These are phyloP conservation scores for Callinectes sapidus DNA, from an alignment of 2,888 invertebrate species.

Conservation along the genomic window DNA sequence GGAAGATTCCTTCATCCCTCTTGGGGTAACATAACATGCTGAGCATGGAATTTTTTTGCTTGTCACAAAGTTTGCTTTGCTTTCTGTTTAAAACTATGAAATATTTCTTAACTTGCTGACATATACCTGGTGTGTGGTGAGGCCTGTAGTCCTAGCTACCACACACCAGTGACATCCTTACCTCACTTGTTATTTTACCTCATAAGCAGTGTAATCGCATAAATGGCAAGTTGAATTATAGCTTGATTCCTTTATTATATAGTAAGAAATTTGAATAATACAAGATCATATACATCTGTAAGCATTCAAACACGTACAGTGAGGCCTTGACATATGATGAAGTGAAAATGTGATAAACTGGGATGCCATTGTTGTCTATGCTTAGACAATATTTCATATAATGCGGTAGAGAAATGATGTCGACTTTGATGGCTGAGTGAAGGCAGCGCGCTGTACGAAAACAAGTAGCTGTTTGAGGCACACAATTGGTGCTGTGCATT, in stretches of 20 bases:
- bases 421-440: not conserved
- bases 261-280: not conserved
- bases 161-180: not conserved
- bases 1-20: not conserved
- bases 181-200: not conserved
- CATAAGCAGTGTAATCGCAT: not conserved
- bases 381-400: not conserved
- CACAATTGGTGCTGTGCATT: not conserved
- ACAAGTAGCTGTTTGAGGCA: not conserved
- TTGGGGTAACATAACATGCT: not conserved
- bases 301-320: not conserved
- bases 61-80: not conserved
- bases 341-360: not conserved
- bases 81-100: not conserved
- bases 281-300: not conserved
- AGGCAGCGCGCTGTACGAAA: not conserved
- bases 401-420: not conserved
- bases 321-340: constrained; percentile 2
- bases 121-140: not conserved
- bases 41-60: not conserved
- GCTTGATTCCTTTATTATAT: not conserved
- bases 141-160: not conserved
- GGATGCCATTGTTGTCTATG: not conserved
- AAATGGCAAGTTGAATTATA: not conserved
- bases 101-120: not conserved